Conservation (phyloP, 2,797 vertebrate genomes). For the Benthosema pterotum region DNA sequence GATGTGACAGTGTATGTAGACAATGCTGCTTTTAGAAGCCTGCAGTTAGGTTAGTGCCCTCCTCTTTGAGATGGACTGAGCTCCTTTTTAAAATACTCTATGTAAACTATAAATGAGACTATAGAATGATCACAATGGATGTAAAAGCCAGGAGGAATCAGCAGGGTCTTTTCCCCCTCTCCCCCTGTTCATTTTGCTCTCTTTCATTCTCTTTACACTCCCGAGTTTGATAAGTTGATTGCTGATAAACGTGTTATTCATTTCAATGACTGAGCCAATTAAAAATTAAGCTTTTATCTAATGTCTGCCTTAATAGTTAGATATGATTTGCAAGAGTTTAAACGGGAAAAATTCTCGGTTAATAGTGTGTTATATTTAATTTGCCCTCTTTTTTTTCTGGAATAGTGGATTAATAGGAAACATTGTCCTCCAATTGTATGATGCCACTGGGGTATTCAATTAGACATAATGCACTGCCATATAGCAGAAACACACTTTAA, state of each 20-base stretch:
- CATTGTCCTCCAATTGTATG: slow-evolving; percentile 73
- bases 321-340: slow-evolving; percentile 79
- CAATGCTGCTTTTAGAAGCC: slow-evolving; percentile 50
- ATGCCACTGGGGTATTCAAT: slow-evolving; percentile 75
- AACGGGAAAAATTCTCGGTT: slow-evolving; percentile 73
- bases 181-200: slow-evolving; percentile 51
- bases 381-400: slow-evolving; percentile 70
- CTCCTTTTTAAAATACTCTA: slow-evolving; percentile 50
- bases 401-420: slow-evolving; percentile 71
- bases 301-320: slow-evolving; percentile 76
- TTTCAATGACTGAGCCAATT: slow-evolving; percentile 83
- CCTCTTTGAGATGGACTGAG: slow-evolving; percentile 35
- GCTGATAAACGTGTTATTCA: slow-evolving; percentile 84
- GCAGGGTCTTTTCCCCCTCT: slow-evolving; percentile 42
- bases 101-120: slow-evolving; percentile 52
- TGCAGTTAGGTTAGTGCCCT: slow-evolving; percentile 49
- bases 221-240: slow-evolving; percentile 80
- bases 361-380: slow-evolving; percentile 76
- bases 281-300: slow-evolving; percentile 83
- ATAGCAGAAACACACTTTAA: slow-evolving; percentile 72
- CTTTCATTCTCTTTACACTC: slow-evolving; percentile 42
- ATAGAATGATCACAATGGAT: slow-evolving; percentile 47
- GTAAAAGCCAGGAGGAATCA: slow-evolving; percentile 53
- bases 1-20: slow-evolving; percentile 41
- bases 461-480: slow-evolving; percentile 68